Evolutionary conservation across 1,140 invertebrate species (phyloP).

Genomic region (Bombus consobrinus): DNA sequence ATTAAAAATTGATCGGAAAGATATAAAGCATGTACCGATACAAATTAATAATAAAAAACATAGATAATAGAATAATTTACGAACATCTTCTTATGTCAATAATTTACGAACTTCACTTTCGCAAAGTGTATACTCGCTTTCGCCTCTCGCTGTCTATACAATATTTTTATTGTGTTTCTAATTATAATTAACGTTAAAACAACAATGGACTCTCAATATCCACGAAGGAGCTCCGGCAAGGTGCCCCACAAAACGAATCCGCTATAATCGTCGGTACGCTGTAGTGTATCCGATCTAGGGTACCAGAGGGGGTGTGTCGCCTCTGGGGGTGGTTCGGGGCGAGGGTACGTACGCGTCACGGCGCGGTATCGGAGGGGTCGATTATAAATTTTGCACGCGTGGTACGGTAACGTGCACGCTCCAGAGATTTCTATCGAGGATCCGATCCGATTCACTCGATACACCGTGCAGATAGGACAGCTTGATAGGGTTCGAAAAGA

Average conservation of each 20-base stretch:
- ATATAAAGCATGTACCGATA: too few species aligned
- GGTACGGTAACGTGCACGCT: slow-evolving; percentile 53
- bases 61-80: too few species aligned
- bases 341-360: slow-evolving; percentile 24
- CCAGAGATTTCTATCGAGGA: slow-evolving; percentile 51
- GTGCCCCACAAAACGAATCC: slow-evolving; percentile 30
- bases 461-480: slow-evolving; percentile 48
- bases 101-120: too few species aligned
- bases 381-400: slow-evolving; percentile 57
- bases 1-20: too few species aligned
- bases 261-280: neutral
- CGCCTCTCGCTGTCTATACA: too few species aligned
- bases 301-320: slow-evolving; percentile 19
- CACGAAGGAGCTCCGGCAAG: neutral
- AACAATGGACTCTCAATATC: neutral
- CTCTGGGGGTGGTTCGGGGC: neutral
- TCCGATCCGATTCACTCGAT: slow-evolving; percentile 51
- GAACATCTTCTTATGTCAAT: too few species aligned
- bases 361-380: slow-evolving; percentile 46
- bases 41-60: too few species aligned
- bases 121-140: too few species aligned
- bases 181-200: too few species aligned
- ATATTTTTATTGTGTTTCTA: too few species aligned
- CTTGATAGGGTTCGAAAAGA: slow-evolving; percentile 42
- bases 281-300: slow-evolving; percentile 6